phyloP scores from a whole-genome alignment of 2,113 vertebrate genomes.

The Tricholaema leucomelas region DNA sequence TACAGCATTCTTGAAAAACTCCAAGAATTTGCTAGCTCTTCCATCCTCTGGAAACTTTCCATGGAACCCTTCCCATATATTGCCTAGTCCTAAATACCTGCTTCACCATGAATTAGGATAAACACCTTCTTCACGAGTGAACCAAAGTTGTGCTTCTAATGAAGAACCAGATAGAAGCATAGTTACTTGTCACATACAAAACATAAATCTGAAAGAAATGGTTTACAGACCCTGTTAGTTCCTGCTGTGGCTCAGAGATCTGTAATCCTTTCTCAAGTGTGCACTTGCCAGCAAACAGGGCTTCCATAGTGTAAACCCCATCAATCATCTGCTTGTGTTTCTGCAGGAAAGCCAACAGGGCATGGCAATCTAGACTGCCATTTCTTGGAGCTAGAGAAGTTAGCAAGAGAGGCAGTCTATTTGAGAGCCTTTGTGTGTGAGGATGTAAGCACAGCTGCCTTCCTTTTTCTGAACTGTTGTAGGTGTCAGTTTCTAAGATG shows the following conservation, averaged over 20 bases:
- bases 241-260: not conserved
- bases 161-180: not conserved
- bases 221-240: not conserved
- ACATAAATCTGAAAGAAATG: not conserved
- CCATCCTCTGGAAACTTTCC: not conserved
- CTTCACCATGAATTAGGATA: not conserved
- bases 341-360: conserved; percentile 1
- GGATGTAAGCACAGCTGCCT: not conserved
- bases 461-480: no score
- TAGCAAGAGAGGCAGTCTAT: not conserved
- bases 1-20: not conserved
- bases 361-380: conserved; percentile 25
- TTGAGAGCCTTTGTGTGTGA: not conserved
- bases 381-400: not conserved
- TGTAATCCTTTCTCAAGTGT: conserved; percentile 1
- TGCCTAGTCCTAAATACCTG: not conserved
- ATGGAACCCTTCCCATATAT: not conserved
- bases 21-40: not conserved
- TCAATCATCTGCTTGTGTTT: conserved; percentile 43
- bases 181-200: not conserved
- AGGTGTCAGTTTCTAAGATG: not conserved
- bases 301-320: not conserved
- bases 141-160: not conserved
- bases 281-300: not conserved
- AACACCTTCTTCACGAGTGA: not conserved